Base-by-base conservation (phyloP, 2,888 invertebrate species). In the Ametastegia equiseti region DNA sequence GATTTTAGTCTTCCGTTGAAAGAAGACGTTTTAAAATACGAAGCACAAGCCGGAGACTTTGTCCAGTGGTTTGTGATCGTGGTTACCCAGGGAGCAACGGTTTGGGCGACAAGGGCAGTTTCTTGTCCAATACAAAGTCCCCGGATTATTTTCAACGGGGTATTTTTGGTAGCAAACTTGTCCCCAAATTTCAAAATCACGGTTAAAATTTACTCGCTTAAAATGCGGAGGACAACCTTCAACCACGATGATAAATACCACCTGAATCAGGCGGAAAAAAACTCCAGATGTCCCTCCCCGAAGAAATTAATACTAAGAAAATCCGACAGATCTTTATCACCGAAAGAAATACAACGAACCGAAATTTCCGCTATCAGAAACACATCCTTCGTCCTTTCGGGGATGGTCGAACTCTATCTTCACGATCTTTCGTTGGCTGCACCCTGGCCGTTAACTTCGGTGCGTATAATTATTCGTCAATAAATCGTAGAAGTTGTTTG, bases 151-250 rank as follows among this genome's bases (percentile, higher is more conserved):
- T 91, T 92, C 80, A 84, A 87, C 0, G 90, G 88, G 4, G 69
- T 80, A 2, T 87, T 91, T 42, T 82, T 82, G 0, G 92, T 93
- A 47, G 87, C 84, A 13, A 87, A 91, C 36, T 82, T 92, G 0
- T 84, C 85, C 0, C 86, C 92, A 0, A 87, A 91, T 73, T 92
- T 93, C 63, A 90, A 91, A 75, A 88, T 94, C 15, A 90, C 88
- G 13, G 89, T 93, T 5, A 91, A 92, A 81, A 88, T 94, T 23
- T 94, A 92, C 81, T 92, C 92, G 83, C 85, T 94, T 73, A 91
- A 92, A 9, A 85, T 93, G 27, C 90, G 91, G 45, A 92, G 92
- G 83, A 79, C 83, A 9, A 83, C 83, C 13, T 88, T 86, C 71
- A 89, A 89, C 78, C 90, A 91, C 80, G 91, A 90, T 78, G 87